These are phyloP conservation scores for Meda fulgida DNA, from an alignment of 2,797 vertebrate species.

Conservation along the genomic window DNA sequence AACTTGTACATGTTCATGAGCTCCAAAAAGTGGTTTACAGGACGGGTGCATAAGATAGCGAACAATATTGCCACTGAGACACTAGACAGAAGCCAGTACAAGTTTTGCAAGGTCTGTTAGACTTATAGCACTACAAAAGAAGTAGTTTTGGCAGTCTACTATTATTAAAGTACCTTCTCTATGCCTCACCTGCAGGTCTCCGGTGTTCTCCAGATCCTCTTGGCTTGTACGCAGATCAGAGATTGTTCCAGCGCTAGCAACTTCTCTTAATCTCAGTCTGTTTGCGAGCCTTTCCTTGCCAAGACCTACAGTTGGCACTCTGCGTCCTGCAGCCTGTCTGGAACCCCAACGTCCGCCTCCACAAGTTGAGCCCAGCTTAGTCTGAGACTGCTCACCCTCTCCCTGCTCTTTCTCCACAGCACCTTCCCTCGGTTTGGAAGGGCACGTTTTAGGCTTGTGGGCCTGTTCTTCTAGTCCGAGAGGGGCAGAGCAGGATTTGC, in stretches of 20 bases:
- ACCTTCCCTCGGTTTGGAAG: slow-evolving; percentile 80
- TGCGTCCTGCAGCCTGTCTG: slow-evolving; percentile 77
- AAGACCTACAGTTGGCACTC: slow-evolving; percentile 78
- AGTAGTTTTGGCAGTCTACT: not conserved
- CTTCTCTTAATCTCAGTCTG: slow-evolving; percentile 88
- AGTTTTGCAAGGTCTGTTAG: not conserved
- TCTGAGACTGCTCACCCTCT: slow-evolving; percentile 75
- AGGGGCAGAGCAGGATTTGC: slow-evolving; percentile 82
- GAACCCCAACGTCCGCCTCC: slow-evolving; percentile 78
- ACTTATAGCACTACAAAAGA: slow-evolving; percentile 3
- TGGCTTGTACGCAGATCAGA: slow-evolving; percentile 87
- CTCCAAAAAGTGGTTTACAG: not conserved
- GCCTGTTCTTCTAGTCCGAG: slow-evolving; percentile 79
- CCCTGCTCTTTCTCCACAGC: slow-evolving; percentile 72
- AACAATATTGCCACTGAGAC: not conserved
- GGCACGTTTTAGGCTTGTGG: slow-evolving; percentile 70
- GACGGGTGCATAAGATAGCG: not conserved
- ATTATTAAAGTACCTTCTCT: not conserved
- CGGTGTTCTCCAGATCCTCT: slow-evolving; percentile 83
- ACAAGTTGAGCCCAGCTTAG: slow-evolving; percentile 70
- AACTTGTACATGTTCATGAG: not conserved
- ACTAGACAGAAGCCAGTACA: not conserved
- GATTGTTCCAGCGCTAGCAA: slow-evolving; percentile 88
- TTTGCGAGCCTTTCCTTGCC: slow-evolving; percentile 88
- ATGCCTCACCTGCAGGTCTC: slow-evolving; percentile 89